These are phyloP conservation scores for Ambastaia sidthimunki DNA, from an alignment of 2,797 vertebrate genomes.

Conservation along the genomic window DNA sequence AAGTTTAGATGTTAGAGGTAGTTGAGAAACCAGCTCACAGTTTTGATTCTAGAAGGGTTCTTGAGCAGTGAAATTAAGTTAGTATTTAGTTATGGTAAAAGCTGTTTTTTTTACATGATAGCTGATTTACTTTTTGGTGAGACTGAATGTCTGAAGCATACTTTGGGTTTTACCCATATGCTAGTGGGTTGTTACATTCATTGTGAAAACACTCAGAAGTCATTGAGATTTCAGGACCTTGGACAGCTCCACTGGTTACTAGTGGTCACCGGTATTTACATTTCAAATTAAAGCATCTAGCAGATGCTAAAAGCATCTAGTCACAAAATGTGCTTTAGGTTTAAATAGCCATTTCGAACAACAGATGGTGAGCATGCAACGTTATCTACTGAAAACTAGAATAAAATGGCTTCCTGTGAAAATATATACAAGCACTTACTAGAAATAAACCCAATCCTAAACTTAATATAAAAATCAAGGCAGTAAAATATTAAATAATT, in stretches of 20 bases:
- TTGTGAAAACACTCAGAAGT: background rate
- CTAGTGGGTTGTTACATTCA: background rate
- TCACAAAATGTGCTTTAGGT: background rate
- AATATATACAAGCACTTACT: background rate
- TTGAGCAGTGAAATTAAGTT: background rate
- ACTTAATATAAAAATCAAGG: background rate
- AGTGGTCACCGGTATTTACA: background rate
- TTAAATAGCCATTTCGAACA: background rate
- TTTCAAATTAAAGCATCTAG: background rate
- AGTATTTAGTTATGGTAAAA: too few relatives aligned
- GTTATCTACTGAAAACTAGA: background rate
- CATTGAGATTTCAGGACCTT: background rate
- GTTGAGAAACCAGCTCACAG: background rate
- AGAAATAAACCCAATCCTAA: background rate
- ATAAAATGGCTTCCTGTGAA: background rate
- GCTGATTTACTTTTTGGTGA: too few relatives aligned
- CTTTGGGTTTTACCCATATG: too few relatives aligned
- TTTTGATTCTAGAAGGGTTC: background rate
- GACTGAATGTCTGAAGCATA: too few relatives aligned
- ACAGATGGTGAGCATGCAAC: constrained; percentile 14
- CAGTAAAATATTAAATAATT: too few relatives aligned
- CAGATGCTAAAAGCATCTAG: background rate
- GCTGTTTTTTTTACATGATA: too few relatives aligned
- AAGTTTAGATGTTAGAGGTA: too few relatives aligned
- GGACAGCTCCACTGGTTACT: background rate